Conservation (phyloP, 2,888 invertebrate species). For the Phytoseiulus persimilis region DNA sequence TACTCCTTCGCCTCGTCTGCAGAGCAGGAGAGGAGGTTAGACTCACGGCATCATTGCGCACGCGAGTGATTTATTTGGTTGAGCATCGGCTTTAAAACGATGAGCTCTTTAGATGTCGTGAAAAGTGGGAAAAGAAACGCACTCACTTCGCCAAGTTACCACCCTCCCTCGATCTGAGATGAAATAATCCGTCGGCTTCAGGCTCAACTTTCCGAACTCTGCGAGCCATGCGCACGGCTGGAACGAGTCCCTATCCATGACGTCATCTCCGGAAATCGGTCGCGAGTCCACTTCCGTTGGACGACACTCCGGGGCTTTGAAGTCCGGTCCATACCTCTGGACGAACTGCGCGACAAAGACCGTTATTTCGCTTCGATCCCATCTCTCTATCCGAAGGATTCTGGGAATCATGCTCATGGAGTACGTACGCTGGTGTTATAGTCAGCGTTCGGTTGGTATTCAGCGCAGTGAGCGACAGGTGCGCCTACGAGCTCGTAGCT, state of each 20-base stretch:
- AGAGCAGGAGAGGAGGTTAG: not conserved
- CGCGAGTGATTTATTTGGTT: too few relatives aligned
- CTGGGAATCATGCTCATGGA: not conserved
- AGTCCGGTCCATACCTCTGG: not conserved
- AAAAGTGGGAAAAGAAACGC: not conserved
- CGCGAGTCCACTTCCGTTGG: not conserved
- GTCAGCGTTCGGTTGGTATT: not conserved
- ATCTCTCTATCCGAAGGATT: too few relatives aligned
- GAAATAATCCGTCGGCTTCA: not conserved
- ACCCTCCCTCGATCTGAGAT: not conserved
- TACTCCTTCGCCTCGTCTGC: not conserved
- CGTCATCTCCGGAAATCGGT: not conserved
- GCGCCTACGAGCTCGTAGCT: not conserved
- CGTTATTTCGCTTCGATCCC: too few relatives aligned
- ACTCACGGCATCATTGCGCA: too few relatives aligned
- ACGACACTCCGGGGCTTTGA: not conserved
- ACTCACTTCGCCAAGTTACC: not conserved
- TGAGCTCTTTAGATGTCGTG: too few relatives aligned
- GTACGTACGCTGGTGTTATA: not conserved
- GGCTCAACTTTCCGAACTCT: not conserved
- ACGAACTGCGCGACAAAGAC: not conserved
- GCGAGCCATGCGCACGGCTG: not conserved
- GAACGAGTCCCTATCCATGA: not conserved
- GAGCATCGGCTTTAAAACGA: too few relatives aligned
- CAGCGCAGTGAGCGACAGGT: conserved; percentile 7